Evolutionary conservation across 2,797 vertebrate genomes (phyloP).

Genomic region (Paratrypauchen microcephalus): DNA sequence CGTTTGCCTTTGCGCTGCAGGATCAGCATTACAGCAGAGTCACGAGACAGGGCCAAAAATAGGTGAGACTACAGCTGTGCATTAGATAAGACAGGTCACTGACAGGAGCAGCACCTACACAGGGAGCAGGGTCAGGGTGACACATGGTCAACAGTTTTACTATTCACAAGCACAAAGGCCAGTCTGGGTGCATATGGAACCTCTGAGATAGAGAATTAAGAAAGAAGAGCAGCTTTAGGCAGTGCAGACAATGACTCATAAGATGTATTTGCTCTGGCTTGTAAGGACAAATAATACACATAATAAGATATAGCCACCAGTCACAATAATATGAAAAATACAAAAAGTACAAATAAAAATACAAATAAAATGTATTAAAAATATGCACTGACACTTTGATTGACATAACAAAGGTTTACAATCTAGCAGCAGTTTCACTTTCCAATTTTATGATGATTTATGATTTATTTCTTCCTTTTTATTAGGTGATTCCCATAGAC

Average conservation of each 20-base stretch:
- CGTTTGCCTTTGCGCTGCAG: background rate
- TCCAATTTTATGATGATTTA: background rate
- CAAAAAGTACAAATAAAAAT: no score
- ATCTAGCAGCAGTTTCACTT: background rate
- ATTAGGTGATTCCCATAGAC: background rate
- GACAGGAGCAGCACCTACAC: slow-evolving; percentile 53
- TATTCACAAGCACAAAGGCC: slow-evolving; percentile 26
- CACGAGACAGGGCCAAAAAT: slow-evolving; percentile 35
- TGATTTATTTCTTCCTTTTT: background rate
- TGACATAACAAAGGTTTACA: no score
- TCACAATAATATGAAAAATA: no score
- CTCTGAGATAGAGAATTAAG: background rate
- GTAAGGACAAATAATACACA: no score
- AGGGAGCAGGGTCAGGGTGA: slow-evolving; percentile 31
- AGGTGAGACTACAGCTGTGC: slow-evolving; percentile 32
- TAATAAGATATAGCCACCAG: no score
- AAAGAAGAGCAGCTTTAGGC: no score
- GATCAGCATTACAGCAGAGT: background rate
- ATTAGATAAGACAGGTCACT: slow-evolving; percentile 56
- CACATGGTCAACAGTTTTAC: slow-evolving; percentile 43
- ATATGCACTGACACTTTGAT: no score
- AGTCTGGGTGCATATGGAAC: slow-evolving; percentile 25
- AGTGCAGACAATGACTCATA: no score
- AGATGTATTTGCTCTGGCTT: no score
- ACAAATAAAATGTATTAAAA: no score